Conservation (phyloP, 1,140 invertebrate genomes). For the Bombus turneri region DNA sequence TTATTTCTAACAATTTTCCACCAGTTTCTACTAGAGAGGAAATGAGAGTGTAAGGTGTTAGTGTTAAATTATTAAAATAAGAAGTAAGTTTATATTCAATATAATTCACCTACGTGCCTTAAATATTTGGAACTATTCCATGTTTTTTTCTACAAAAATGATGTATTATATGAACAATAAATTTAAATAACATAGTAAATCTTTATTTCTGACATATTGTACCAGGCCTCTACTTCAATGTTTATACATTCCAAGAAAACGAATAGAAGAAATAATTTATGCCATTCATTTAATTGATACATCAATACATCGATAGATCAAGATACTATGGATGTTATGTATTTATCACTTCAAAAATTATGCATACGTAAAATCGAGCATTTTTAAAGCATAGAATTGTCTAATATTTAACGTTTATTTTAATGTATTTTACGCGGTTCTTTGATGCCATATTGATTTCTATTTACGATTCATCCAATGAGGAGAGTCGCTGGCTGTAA, state of each 20-base stretch:
- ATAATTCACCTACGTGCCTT: not conserved
- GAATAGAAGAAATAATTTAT: conserved; percentile 15
- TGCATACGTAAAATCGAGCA: too few relatives aligned
- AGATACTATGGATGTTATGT: too few relatives aligned
- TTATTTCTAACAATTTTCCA: not conserved
- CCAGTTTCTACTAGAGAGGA: too few relatives aligned
- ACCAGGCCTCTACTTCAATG: not conserved
- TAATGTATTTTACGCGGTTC: too few relatives aligned
- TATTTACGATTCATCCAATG: too few relatives aligned
- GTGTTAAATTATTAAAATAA: not conserved
- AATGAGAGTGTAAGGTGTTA: too few relatives aligned
- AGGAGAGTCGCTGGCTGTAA: too few relatives aligned
- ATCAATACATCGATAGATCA: not conserved
- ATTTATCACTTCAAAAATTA: too few relatives aligned
- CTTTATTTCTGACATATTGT: not conserved
- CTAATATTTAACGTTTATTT: too few relatives aligned
- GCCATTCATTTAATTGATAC: conserved; percentile 16
- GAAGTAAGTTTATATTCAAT: not conserved
- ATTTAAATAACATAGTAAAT: not conserved
- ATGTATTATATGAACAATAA: conserved; percentile 3
- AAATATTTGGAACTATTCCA: conserved; percentile 9
- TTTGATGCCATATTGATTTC: too few relatives aligned
- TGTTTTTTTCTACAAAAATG: not conserved
- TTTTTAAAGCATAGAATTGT: too few relatives aligned
- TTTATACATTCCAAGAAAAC: not conserved